Percentiles rank a stretch among this genome's conserved stretches.
These are phyloP conservation scores for Pantherophis alleghaniensis DNA, from an alignment of 2,797 vertebrate species.

Conservation along the genomic window DNA sequence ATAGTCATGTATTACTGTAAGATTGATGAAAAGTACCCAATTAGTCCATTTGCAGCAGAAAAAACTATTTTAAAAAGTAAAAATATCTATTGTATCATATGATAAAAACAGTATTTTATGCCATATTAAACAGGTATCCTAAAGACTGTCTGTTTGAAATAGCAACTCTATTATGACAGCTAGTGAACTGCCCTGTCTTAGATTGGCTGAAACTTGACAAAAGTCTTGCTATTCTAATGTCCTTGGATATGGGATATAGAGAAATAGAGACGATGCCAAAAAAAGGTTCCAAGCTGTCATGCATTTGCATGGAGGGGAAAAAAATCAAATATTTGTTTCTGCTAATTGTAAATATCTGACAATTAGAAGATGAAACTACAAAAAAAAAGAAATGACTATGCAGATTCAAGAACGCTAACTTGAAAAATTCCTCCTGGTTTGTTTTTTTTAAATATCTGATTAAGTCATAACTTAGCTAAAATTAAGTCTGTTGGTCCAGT, in stretches of 20 bases:
- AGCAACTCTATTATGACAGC: background rate
- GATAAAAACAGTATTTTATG: background rate
- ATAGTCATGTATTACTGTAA: background rate
- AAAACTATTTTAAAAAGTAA: background rate
- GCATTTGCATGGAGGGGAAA: conserved; percentile 42
- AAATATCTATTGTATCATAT: background rate
- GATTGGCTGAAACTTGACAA: background rate
- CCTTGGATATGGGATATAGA: background rate
- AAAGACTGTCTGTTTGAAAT: background rate
- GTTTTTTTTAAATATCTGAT: background rate
- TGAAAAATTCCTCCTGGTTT: background rate
- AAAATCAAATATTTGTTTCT: conserved; percentile 41
- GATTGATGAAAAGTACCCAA: background rate
- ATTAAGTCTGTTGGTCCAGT: background rate
- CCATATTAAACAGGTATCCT: background rate
- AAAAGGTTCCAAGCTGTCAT: conserved; percentile 16
- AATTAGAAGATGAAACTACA: conserved; percentile 2
- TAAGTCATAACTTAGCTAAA: background rate
- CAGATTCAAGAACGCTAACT: background rate
- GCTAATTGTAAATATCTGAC: background rate
- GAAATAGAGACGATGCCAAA: background rate
- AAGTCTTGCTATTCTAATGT: background rate
- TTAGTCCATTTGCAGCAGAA: background rate
- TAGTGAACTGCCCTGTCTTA: background rate
- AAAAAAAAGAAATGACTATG: background rate